phyloP scores from a whole-genome alignment of 2,888 invertebrate species.

The Leucophora obtusa region DNA sequence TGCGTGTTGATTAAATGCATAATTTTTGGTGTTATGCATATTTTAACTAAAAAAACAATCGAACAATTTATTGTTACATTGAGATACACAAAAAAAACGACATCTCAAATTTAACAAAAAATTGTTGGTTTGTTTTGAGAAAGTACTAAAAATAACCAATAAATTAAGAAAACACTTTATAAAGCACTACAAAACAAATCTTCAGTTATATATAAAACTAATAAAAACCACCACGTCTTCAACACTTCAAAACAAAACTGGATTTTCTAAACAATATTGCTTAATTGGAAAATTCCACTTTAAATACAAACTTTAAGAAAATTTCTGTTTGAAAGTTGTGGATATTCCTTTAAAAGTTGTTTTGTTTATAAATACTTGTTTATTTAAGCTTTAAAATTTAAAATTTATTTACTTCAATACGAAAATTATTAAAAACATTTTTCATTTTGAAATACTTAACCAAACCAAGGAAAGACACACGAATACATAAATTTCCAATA shows the following conservation, averaged over 20 bases:
- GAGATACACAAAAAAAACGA: neutral
- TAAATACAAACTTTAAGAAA: neutral
- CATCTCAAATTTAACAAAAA: slow-evolving; percentile 46
- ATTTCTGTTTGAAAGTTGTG: neutral
- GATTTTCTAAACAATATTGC: neutral
- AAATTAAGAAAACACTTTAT: slow-evolving; percentile 40
- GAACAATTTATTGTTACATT: slow-evolving; percentile 75
- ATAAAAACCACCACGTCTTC: slow-evolving; percentile 47
- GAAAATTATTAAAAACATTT: slow-evolving; percentile 23
- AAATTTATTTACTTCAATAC: slow-evolving; percentile 69
- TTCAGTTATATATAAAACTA: slow-evolving; percentile 46
- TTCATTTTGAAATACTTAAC: slow-evolving; percentile 25
- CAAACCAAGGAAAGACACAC: slow-evolving; percentile 8
- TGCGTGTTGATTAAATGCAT: slow-evolving; percentile 78
- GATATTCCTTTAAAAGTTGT: neutral
- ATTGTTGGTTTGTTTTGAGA: slow-evolving; percentile 49
- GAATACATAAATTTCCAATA: slow-evolving; percentile 61
- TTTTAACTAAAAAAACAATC: slow-evolving; percentile 68
- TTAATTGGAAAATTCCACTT: neutral
- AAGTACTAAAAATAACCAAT: slow-evolving; percentile 63
- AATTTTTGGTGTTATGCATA: slow-evolving; percentile 74
- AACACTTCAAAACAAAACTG: slow-evolving; percentile 62
- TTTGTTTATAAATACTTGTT: neutral
- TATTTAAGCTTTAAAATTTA: slow-evolving; percentile 70
- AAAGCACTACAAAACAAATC: slow-evolving; percentile 35